Percentiles rank a stretch among this genome's conserved stretches.
Evolutionary conservation across 2,888 invertebrate species (phyloP).

Genomic region (Adelphocoris suturalis): DNA sequence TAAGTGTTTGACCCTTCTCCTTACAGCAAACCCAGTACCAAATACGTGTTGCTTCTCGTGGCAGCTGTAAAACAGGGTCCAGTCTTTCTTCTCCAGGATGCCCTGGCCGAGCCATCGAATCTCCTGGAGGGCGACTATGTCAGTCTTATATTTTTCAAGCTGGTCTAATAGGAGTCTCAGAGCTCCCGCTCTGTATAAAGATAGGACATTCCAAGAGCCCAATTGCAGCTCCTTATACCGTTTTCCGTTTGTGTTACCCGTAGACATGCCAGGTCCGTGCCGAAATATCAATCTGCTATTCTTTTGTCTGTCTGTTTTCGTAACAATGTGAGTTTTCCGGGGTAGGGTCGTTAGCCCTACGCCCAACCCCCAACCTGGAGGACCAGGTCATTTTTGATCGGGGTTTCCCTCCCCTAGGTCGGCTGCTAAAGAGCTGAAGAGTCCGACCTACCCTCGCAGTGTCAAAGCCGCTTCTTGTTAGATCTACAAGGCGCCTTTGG

Average conservation of each 20-base stretch:
- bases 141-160: slow-evolving; percentile 4
- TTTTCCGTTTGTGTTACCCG: not conserved
- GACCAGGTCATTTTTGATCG: no score
- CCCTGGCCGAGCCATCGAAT: slow-evolving; percentile 49
- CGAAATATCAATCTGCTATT: slow-evolving; percentile 6
- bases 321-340: not conserved
- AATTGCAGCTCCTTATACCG: slow-evolving; percentile 12
- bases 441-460: no score
- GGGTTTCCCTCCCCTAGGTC: no score
- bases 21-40: slow-evolving; percentile 34
- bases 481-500: no score
- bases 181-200: no score
- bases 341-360: no score
- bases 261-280: slow-evolving; percentile 1
- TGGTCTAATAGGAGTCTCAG: no score
- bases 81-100: slow-evolving; percentile 45
- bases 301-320: not conserved
- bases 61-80: slow-evolving; percentile 31
- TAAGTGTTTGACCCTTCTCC: slow-evolving; percentile 34
- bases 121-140: slow-evolving; percentile 40
- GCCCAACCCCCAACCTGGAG: no score
- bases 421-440: no score
- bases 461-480: no score
- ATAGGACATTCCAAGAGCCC: no score
- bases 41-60: slow-evolving; percentile 17